Evolutionary conservation across 2,888 invertebrate species (phyloP), one percentile per base, ranked within the genome.

Genomic region (Drosophila koepferae): DNA sequence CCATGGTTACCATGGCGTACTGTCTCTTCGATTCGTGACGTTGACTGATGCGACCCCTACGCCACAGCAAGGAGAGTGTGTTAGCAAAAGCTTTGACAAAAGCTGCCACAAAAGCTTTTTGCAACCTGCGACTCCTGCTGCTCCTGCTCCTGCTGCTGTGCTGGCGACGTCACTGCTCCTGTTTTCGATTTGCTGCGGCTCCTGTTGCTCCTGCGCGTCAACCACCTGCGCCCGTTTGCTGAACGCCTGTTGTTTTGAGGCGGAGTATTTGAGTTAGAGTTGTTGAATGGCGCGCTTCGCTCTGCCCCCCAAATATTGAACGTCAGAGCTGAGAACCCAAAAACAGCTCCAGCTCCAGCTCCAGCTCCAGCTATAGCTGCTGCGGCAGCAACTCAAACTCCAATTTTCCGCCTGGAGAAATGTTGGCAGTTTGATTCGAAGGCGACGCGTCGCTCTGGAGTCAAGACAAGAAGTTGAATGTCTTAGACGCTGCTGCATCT

Each of bases 191-290:
- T 70, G 34, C 40, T 70, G 34, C 23, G 54, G 28, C 75, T 81
- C 79, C 80, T 80, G 80, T 79, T 81, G 76, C 86, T 80, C 82
- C 82, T 73, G 79, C 56, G 40, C 28, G 48, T 40, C 31, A n/a
- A 18, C 23, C 10, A 7, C 67, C n/a, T 56, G 55, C 20, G 36
- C n/a, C 28, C 14, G 28, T 18, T 67, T 64, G 46, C 90, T 90
- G 90, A 40, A 72, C 88, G 82, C 91, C 90, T 89, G 89, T 74
- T 91, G 65, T 63, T 82, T 91, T 85, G 91, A 91, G 90, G 91
- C 90, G 90, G 91, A 91, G 90, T 91, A 91, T 91, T 91, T 91
- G 89, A 91, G 91, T 91, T 91, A 89, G 90, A 91, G 91, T 91
- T 87, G 82, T 79, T 82, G 79, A 82, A 77, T 85, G 82, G 81